These are phyloP conservation scores for Cosmorhoe ocellata DNA, from an alignment of 2,888 invertebrate species.

Conservation along the genomic window DNA sequence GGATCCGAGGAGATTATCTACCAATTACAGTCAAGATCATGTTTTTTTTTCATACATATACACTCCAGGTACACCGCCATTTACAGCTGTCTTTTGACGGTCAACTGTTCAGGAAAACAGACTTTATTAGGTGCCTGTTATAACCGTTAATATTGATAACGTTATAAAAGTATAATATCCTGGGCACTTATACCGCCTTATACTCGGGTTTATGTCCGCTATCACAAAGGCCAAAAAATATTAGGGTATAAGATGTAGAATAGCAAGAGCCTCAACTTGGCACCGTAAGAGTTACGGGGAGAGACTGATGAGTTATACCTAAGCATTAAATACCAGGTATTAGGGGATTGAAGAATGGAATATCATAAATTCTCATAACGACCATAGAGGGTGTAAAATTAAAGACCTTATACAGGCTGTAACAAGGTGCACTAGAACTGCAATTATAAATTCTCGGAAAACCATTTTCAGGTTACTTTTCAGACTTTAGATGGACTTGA, in stretches of 20 bases:
- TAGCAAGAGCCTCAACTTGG: not conserved
- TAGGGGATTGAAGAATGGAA: not conserved
- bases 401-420: too few relatives aligned
- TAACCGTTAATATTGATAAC: constrained; percentile 38
- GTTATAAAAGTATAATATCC: constrained; percentile 43
- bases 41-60: too few relatives aligned
- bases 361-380: not conserved
- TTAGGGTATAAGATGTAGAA: constrained; percentile 36
- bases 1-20: too few relatives aligned
- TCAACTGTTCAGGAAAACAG: too few relatives aligned
- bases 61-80: too few relatives aligned
- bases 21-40: too few relatives aligned
- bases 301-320: not conserved
- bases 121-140: not conserved
- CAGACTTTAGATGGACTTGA: too few relatives aligned
- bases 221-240: constrained; percentile 44
- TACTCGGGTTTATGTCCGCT: constrained; percentile 35
- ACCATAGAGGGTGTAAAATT: not conserved
- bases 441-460: too few relatives aligned
- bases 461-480: too few relatives aligned
- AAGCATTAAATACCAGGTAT: not conserved
- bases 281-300: constrained; percentile 8
- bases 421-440: too few relatives aligned
- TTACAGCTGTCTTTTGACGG: too few relatives aligned
- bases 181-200: constrained; percentile 23